Evolutionary conservation across 2,113 vertebrate species (phyloP).

Genomic region (Isurus oxyrinchus): DNA sequence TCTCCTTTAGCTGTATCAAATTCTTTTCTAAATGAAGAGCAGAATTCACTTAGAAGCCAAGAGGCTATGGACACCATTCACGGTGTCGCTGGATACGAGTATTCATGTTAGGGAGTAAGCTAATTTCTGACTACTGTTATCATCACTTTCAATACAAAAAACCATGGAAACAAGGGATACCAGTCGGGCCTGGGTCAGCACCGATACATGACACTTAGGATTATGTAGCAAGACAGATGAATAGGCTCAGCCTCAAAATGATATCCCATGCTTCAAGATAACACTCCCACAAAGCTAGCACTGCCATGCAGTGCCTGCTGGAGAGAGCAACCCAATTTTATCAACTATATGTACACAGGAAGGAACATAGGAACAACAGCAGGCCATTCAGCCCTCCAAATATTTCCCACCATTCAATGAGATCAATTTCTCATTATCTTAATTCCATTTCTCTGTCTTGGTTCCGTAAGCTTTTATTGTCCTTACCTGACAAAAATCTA

Average conservation of each 20-base stretch:
- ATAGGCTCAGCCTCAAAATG: not conserved
- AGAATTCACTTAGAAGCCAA: not conserved
- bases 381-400: not conserved
- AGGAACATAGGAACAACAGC: not conserved
- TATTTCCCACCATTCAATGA: not conserved
- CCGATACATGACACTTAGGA: not conserved
- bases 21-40: not conserved
- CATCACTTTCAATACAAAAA: not conserved
- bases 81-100: not conserved
- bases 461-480: not conserved
- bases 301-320: not conserved
- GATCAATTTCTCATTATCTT: not conserved
- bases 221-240: not conserved
- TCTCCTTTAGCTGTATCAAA: not conserved
- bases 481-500: not conserved
- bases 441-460: not conserved
- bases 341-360: not conserved
- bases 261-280: not conserved
- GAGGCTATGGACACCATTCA: not conserved
- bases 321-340: not conserved
- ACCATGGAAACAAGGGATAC: not conserved
- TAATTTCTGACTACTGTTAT: not conserved
- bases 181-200: not conserved
- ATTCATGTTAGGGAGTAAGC: not conserved
- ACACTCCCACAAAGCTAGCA: not conserved